phyloP scores from a whole-genome alignment of 1,140 invertebrate species.

The Drosophila ercepeae region DNA sequence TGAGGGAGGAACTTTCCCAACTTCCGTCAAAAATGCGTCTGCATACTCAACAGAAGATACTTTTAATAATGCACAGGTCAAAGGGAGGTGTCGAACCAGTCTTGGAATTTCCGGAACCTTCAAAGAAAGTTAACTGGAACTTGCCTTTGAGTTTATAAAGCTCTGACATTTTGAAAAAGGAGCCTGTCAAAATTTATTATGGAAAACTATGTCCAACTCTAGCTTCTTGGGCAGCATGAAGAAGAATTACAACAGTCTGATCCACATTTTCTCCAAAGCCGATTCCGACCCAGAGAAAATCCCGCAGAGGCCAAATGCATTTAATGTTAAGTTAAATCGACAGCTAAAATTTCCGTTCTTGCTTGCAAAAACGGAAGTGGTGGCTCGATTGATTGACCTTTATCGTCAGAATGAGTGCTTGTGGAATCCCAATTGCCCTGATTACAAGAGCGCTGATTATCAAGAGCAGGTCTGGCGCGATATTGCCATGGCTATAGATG shows the following conservation, averaged over 20 bases:
- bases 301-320: neutral
- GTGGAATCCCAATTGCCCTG: slow-evolving; percentile 17
- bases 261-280: neutral
- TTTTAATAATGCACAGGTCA: neutral
- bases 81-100: neutral
- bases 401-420: slow-evolving; percentile 18
- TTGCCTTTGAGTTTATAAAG: neutral
- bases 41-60: slow-evolving; percentile 14
- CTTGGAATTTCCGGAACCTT: neutral
- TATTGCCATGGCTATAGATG: slow-evolving; percentile 9
- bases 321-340: slow-evolving; percentile 7
- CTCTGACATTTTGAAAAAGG: neutral
- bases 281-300: neutral
- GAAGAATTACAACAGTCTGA: slow-evolving; percentile 4
- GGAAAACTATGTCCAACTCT: slow-evolving; percentile 6
- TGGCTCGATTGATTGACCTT: neutral
- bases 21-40: slow-evolving; percentile 1
- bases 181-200: neutral
- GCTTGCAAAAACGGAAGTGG: slow-evolving; percentile 7
- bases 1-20: slow-evolving; percentile 2
- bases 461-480: slow-evolving; percentile 12
- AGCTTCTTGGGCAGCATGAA: slow-evolving; percentile 11
- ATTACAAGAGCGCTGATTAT: slow-evolving; percentile 5
- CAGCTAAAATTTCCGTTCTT: neutral
- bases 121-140: neutral